A percentile compares a stretch with the other conserved stretches of the same genome.
These are phyloP conservation scores for Zaprionus davidi DNA, from an alignment of 1,140 invertebrate species.

Conservation along the genomic window DNA sequence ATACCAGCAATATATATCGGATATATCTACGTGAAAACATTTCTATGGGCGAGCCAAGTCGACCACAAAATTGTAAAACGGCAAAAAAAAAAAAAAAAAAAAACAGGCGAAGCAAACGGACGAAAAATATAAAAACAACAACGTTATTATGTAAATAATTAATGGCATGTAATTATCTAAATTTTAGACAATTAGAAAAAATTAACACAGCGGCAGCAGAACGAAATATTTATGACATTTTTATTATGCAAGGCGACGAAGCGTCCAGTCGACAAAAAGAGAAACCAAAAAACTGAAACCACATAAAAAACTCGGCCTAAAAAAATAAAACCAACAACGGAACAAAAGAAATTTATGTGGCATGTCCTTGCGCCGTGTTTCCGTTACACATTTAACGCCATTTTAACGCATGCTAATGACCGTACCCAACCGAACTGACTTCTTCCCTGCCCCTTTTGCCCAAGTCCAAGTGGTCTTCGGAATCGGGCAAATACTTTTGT, in stretches of 20 bases:
- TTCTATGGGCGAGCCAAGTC: slow-evolving; percentile 56
- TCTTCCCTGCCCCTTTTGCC: neutral
- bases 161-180: slow-evolving; percentile 82
- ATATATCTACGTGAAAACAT: slow-evolving; percentile 12
- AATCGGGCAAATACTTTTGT: slow-evolving; percentile 61
- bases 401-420: slow-evolving; percentile 81
- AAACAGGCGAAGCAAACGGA: slow-evolving; percentile 4
- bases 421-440: slow-evolving; percentile 17
- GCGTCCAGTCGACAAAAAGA: slow-evolving; percentile 17
- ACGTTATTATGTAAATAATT: slow-evolving; percentile 81
- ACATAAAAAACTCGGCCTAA: slow-evolving; percentile 11
- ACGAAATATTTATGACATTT: slow-evolving; percentile 77
- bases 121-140: slow-evolving; percentile 17
- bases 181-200: slow-evolving; percentile 82
- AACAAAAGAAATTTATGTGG: slow-evolving; percentile 48
- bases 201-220: slow-evolving; percentile 58
- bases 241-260: slow-evolving; percentile 62
- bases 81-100: slow-evolving; percentile 23
- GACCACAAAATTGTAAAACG: slow-evolving; percentile 71
- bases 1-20: slow-evolving; percentile 40
- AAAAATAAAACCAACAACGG: slow-evolving; percentile 35
- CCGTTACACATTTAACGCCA: slow-evolving; percentile 79
- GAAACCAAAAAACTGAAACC: slow-evolving; percentile 13
- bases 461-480: neutral
- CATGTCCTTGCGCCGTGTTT: slow-evolving; percentile 60